phyloP scores from a whole-genome alignment of 2,113 vertebrate species.

The Anolis carolinensis region DNA sequence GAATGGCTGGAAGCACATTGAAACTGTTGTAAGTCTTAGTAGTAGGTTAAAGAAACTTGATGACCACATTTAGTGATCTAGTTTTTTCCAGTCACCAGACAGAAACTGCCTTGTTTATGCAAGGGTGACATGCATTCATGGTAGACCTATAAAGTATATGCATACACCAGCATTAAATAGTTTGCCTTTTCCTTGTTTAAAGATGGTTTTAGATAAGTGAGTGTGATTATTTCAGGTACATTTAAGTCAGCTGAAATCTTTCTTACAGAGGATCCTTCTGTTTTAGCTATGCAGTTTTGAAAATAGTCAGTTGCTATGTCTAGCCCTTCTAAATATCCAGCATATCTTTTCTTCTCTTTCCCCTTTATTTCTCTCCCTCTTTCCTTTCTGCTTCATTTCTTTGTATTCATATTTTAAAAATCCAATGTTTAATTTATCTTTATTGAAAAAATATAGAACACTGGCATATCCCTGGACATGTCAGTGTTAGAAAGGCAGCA shows the following conservation, averaged over 20 bases:
- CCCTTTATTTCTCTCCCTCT: too few relatives aligned
- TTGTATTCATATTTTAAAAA: too few relatives aligned
- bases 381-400: too few relatives aligned
- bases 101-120: conserved; percentile 62
- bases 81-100: conserved; percentile 59
- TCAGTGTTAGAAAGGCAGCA: background rate
- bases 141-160: conserved; percentile 22
- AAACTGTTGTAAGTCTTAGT: conserved; percentile 62
- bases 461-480: conserved; percentile 2
- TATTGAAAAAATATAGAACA: conserved; percentile 2
- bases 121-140: conserved; percentile 50
- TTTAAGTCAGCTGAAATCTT: background rate
- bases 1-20: conserved; percentile 42
- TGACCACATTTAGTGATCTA: conserved; percentile 52
- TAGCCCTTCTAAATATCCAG: too few relatives aligned
- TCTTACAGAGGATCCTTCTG: too few relatives aligned
- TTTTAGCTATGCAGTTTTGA: too few relatives aligned
- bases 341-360: too few relatives aligned
- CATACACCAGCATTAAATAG: conserved; percentile 34
- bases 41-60: conserved; percentile 72
- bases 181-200: conserved; percentile 34
- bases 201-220: conserved; percentile 7
- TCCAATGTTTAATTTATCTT: background rate
- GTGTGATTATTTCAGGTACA: background rate
- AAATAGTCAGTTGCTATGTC: too few relatives aligned